Evolutionary conservation across 1,140 invertebrate genomes (phyloP), one percentile per base, ranked within the genome.

Genomic region (Oncopodura yosiiana): DNA sequence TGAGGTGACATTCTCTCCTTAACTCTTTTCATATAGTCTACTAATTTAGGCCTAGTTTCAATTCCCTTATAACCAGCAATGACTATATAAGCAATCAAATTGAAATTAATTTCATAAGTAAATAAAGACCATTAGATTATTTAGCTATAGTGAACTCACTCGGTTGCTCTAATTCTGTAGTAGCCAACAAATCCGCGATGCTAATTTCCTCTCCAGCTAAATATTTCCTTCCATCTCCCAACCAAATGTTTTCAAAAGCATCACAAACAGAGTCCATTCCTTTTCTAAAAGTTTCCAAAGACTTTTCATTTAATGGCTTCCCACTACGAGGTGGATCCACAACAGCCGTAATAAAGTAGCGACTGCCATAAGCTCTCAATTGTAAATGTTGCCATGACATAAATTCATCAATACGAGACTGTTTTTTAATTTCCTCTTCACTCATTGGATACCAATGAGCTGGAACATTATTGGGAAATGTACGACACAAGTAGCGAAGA

Each of bases 311-410:
- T 1, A 62, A 53, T 18, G 65, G 63, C 21, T 42, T 49, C 0
- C 61, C 52, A 26, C 57, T 56, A 58, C 68, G 44, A 53, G 58
- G 56, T 9, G 69, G 67, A 8, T 52, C 49, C 6, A 69, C 56
- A 41, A 50, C 21, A 73, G 78, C 75, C 49, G 74, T 64, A 59
- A 75, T 74, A 61, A 87, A 86, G 65, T 81, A 84, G 66, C 81
- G 70, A 21, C 80, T 72, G 67, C 80, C 84, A 60, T 76, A 71
- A 0, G 78, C 50, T 57, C 87, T 74, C 0, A 81, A 74, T 46
- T 84, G 83, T 5, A 78, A 66, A 65, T 93, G 88, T 53, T 93
- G 87, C 87, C 87, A 93, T 70, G 87, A 81, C 30, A 90, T 71
- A 66, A 82, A 92, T 70, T 92, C 86, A 64, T 91, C 84, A 2